These are phyloP conservation scores for Porites evermanni DNA, from an alignment of 92 coral and sea anemone genomes.

Conservation along the genomic window DNA sequence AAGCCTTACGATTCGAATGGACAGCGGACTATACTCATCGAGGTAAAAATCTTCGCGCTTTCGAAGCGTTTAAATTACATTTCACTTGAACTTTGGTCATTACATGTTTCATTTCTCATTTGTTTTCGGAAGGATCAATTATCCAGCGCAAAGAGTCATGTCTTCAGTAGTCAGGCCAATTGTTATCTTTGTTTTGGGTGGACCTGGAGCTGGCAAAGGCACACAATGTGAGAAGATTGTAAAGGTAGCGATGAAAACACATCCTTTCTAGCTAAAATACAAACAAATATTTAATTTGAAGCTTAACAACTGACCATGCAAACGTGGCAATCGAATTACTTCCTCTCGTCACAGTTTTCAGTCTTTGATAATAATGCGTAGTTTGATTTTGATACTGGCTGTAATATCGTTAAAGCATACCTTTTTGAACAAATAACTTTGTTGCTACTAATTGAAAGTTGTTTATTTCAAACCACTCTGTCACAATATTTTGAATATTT, in stretches of 20 bases:
- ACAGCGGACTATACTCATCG: conserved; percentile 7
- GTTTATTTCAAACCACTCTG: too few species aligned
- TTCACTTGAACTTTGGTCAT: background rate
- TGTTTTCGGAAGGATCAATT: conserved; percentile 53
- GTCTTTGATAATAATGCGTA: too few species aligned
- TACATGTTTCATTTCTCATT: conserved; percentile 64
- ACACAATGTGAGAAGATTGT: conserved; percentile 97
- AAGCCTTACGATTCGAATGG: background rate
- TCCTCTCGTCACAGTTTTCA: too few species aligned
- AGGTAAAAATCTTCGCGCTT: background rate
- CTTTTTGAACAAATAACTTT: too few species aligned
- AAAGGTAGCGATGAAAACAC: conserved; percentile 41
- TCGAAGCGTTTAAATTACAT: background rate
- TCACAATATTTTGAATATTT: too few species aligned
- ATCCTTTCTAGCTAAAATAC: too few species aligned
- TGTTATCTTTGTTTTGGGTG: conserved; percentile 94
- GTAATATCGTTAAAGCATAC: too few species aligned
- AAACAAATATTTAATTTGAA: too few species aligned
- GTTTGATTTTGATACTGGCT: too few species aligned
- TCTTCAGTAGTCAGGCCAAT: conserved; percentile 72
- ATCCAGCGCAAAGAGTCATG: conserved; percentile 72
- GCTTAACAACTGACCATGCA: background rate
- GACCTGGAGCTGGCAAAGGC: conserved; percentile 99
- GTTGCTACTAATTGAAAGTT: too few species aligned
- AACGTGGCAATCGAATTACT: conserved; percentile 15